Percentiles rank a stretch among this genome's conserved stretches.
Conservation (phyloP, 1,140 invertebrate genomes). For the Lordiphosa stackelbergi region DNA sequence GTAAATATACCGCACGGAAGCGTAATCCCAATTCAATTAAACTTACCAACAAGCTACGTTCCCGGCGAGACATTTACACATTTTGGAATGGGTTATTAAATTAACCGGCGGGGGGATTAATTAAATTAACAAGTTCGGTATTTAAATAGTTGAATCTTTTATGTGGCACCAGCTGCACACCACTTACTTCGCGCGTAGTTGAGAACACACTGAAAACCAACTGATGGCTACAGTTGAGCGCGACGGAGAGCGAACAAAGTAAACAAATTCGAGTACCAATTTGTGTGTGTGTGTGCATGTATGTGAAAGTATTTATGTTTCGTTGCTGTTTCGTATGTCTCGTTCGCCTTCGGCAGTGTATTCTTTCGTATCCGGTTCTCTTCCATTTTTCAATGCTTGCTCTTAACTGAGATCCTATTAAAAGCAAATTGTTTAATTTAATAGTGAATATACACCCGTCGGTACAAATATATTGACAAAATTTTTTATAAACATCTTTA, state of each 20-base stretch:
- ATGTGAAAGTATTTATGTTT: no score
- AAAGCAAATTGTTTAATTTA: no score
- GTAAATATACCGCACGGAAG: neutral
- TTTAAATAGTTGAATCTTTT: neutral
- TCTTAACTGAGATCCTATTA: constrained; percentile 5
- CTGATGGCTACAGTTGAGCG: no score
- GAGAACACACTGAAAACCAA: constrained; percentile 1
- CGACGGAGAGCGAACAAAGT: neutral
- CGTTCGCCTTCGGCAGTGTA: neutral
- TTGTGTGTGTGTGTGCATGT: neutral
- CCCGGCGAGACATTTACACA: constrained; percentile 67
- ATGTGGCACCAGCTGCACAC: constrained; percentile 1
- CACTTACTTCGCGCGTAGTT: constrained; percentile 19
- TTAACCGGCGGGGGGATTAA: constrained; percentile 1
- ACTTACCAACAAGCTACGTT: constrained; percentile 71
- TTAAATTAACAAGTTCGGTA: constrained; percentile 1
- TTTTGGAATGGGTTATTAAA: constrained; percentile 27
- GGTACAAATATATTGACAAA: no score
- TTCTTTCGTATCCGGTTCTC: constrained; percentile 2
- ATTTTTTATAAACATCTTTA: no score
- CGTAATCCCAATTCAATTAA: constrained; percentile 14
- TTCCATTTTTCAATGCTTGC: constrained; percentile 4
- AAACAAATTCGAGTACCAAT: constrained; percentile 7
- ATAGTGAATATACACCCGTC: no score
- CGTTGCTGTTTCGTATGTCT: no score